phyloP scores from a whole-genome alignment of 2,113 vertebrate species.

The Chinchilla lanigera region DNA sequence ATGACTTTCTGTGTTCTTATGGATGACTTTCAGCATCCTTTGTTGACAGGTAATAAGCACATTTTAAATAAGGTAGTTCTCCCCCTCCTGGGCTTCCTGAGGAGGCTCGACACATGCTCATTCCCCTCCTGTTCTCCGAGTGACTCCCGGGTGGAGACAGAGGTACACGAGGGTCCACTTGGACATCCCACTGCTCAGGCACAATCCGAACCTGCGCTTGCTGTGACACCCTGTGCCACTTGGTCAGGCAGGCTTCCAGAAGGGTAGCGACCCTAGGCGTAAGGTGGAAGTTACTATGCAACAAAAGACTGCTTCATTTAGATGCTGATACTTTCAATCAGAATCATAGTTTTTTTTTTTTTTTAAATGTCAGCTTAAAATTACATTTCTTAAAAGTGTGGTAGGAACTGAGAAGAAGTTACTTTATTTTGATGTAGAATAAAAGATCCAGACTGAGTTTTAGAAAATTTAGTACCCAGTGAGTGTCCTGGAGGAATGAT shows the following conservation, averaged over 20 bases:
- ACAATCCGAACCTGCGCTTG: background rate
- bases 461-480: background rate
- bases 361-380: background rate
- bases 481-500: background rate
- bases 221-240: background rate
- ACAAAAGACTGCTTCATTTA: background rate
- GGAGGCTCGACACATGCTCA: rapidly evolving
- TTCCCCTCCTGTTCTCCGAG: background rate
- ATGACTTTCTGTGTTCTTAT: background rate
- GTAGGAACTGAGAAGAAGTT: background rate
- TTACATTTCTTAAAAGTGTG: background rate
- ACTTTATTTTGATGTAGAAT: background rate
- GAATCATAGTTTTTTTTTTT: too few species aligned
- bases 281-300: background rate
- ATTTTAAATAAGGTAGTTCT: background rate
- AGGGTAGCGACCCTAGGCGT: background rate
- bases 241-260: background rate
- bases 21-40: background rate
- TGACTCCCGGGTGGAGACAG: background rate
- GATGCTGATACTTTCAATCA: background rate
- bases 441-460: background rate
- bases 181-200: too few species aligned
- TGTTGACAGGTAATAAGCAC: background rate
- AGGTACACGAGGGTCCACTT: too few species aligned
- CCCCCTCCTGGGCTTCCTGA: background rate